These are phyloP conservation scores for Zosterops borbonicus DNA, from an alignment of 2,113 vertebrate species.

Conservation along the genomic window DNA sequence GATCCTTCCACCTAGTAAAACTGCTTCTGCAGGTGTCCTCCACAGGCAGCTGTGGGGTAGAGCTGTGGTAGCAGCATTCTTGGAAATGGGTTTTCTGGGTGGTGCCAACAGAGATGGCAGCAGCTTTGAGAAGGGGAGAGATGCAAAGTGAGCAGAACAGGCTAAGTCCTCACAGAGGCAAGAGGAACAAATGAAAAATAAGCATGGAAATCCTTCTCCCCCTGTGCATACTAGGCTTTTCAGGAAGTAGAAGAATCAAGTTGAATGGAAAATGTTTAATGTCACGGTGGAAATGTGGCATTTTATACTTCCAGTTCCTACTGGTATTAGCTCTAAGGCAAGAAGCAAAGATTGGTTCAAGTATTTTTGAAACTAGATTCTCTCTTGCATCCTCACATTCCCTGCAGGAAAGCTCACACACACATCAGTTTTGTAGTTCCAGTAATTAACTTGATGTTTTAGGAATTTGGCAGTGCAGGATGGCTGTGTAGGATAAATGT, in stretches of 20 bases:
- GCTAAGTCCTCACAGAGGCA: neutral
- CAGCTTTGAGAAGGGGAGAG: neutral
- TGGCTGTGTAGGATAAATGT: neutral
- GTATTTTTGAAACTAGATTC: neutral
- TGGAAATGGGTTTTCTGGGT: neutral
- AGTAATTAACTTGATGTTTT: neutral
- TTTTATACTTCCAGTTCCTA: neutral
- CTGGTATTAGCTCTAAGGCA: neutral
- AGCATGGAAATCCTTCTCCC: neutral
- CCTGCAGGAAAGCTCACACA: neutral
- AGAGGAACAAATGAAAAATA: neutral
- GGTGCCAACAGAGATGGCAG: neutral
- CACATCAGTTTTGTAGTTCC: neutral
- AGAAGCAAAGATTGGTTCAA: neutral
- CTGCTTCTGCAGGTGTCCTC: neutral
- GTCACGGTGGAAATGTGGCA: neutral
- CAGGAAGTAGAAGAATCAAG: neutral
- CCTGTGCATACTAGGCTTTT: accelerated
- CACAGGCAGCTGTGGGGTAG: accelerated
- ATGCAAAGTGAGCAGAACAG: neutral
- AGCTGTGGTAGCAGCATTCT: accelerated
- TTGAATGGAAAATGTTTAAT: neutral
- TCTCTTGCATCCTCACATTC: neutral
- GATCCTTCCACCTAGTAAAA: neutral
- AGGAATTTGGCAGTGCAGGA: neutral